Evolutionary conservation across 53 echinoderm and acorn worm species (phyloP), one percentile per base, ranked within the genome.

Genomic region (Holothuria leucospilota): DNA sequence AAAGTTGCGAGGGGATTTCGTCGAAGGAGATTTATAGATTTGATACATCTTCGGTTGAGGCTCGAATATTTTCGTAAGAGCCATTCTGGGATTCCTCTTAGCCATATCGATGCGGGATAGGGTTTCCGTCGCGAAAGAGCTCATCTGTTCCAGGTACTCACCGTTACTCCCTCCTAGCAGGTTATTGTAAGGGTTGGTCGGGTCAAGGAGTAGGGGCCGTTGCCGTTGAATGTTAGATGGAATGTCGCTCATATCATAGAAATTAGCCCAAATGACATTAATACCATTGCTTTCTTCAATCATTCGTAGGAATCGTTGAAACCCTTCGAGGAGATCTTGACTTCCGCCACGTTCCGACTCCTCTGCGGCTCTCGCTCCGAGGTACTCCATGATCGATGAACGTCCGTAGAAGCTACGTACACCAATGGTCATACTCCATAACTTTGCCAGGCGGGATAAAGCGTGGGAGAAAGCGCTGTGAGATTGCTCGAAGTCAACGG

Each of bases 351-450:
- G 20, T 51, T 83, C 84, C 29, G 39, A 64, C 34, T 52, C 52
- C 64, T 83, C 84, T n/a, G 84, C 84, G 39, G 84, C 84, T 21
- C 51, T 38, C 28, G 52, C 68, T 4, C 84, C 84, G 2, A 83
- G 65, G 67, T 83, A 83, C 64, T 83, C 84, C 84, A 83, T 83
- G 42, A 83, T 65, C 6, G 84, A 83, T 23, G 84, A 83, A 28
- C 53, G 63, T 24, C 84, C 84, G 28, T 66, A 24, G 52, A 83
- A 81, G 18, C 39, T 38, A 20, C 0, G 16, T 20, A 81, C 61
- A 13, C 63, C 62, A 62, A 81, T 63, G 6, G 82, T 81, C 5
- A 23, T 81, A 14, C 39, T 13, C 84, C 84, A 83, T 4, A 40
- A 65, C 46, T 83, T 83, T 40, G 84, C 84, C n/a, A 83, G 39